Conservation (phyloP, 2,113 vertebrate species). For the Petrocephalus microphthalmus region DNA sequence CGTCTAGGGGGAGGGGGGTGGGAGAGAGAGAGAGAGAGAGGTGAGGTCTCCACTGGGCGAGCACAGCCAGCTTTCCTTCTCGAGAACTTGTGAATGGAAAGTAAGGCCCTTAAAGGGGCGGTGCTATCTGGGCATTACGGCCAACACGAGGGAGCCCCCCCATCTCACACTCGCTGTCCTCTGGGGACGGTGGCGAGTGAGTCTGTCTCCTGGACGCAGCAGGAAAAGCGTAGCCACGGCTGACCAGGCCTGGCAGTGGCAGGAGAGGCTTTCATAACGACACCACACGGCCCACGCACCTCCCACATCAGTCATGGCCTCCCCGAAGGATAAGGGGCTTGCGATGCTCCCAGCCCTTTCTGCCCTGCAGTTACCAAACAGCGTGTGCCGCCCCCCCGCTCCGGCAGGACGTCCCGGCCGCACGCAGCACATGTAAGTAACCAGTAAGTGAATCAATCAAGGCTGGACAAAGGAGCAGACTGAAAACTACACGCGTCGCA, state of each 20-base stretch:
- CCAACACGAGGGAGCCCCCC: background rate
- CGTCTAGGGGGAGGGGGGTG: constrained; percentile 62
- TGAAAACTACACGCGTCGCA: background rate
- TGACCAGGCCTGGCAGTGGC: background rate
- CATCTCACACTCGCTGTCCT: background rate
- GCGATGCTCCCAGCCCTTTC: background rate
- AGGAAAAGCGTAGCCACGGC: background rate
- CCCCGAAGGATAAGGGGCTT: background rate
- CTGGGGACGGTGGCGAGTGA: background rate
- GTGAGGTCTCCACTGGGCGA: background rate
- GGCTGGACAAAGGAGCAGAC: background rate
- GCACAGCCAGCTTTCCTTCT: background rate
- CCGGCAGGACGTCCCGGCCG: background rate
- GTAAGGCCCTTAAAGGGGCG: background rate
- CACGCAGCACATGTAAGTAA: background rate
- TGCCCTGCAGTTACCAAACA: background rate
- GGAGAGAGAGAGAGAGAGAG: background rate
- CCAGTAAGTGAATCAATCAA: background rate
- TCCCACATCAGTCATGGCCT: background rate
- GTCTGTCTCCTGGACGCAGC: background rate
- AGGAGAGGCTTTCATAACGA: background rate
- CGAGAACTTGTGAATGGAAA: background rate
- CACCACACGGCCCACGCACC: background rate
- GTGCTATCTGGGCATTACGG: background rate
- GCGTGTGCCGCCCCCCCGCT: background rate